A percentile compares a stretch with the other conserved stretches of the same genome.
Conservation (phyloP, 2,113 vertebrate genomes). For the Archilochus colubris region DNA sequence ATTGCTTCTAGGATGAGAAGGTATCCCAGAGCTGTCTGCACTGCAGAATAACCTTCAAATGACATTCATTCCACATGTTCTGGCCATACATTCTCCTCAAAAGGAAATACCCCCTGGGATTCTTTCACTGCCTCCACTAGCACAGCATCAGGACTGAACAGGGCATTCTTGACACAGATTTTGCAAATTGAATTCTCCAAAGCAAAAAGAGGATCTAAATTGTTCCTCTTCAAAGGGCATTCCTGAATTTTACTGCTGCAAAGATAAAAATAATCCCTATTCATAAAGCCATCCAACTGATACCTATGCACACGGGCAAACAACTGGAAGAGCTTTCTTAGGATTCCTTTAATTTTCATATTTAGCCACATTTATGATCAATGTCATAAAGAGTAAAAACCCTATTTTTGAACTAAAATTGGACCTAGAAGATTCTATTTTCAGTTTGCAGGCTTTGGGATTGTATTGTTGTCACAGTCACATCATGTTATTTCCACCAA, state of each 20-base stretch:
- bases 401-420: not conserved
- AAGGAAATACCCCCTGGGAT: not conserved
- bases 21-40: not conserved
- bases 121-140: not conserved
- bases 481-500: conserved; percentile 31
- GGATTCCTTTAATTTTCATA: not conserved
- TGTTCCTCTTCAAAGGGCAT: not conserved
- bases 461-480: conserved; percentile 24
- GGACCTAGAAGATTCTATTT: not conserved
- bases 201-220: not conserved
- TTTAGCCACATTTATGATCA: not conserved
- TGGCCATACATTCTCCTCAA: not conserved
- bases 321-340: not conserved
- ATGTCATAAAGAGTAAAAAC: not conserved
- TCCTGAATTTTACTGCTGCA: not conserved
- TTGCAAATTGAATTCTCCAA: not conserved
- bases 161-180: not conserved
- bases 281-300: not conserved
- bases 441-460: not conserved
- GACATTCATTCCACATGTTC: not conserved
- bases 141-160: not conserved
- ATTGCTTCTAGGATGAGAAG: not conserved
- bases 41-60: not conserved
- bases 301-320: not conserved
- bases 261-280: not conserved